Percentiles rank a stretch among this genome's conserved stretches.
Evolutionary conservation across 2,113 vertebrate species (phyloP).

Genomic region (Suncus etruscus): DNA sequence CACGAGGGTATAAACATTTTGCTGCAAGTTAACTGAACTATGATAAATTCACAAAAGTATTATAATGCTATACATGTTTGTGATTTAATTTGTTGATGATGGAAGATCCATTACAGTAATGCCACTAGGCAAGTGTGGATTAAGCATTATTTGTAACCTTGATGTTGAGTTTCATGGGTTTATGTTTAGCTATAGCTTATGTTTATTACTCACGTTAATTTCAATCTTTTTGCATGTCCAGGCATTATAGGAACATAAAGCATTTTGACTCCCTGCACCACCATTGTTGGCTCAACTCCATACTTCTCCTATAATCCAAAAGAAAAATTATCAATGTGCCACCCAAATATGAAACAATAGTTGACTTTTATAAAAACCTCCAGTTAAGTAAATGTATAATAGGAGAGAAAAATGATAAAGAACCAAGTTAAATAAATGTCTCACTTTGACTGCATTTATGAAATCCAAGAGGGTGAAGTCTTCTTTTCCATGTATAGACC

Average conservation of each 20-base stretch:
- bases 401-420: constrained; percentile 27
- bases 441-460: constrained; percentile 96
- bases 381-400: constrained; percentile 21
- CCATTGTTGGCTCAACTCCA: constrained; percentile 97
- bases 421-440: constrained; percentile 67
- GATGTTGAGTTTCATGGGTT: constrained; percentile 36
- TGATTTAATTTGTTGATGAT: neutral
- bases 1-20: constrained; percentile 4
- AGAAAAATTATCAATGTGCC: constrained; percentile 46
- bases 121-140: constrained; percentile 1
- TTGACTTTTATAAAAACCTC: neutral
- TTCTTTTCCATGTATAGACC: constrained; percentile 95
- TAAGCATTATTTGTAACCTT: neutral
- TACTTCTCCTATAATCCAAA: constrained; percentile 93
- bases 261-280: constrained; percentile 99
- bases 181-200: constrained; percentile 3
- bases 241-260: constrained; percentile 99
- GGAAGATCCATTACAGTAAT: neutral
- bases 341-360: neutral
- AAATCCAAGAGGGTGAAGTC: constrained; percentile 98
- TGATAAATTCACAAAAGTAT: constrained; percentile 5
- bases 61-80: neutral
- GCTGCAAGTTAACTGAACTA: constrained; percentile 9
- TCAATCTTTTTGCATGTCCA: constrained; percentile 97
- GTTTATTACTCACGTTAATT: constrained; percentile 93